Evolutionary conservation across 2,797 vertebrate genomes (phyloP), one percentile per base, ranked within the genome.

Genomic region (Danio aesculapii): DNA sequence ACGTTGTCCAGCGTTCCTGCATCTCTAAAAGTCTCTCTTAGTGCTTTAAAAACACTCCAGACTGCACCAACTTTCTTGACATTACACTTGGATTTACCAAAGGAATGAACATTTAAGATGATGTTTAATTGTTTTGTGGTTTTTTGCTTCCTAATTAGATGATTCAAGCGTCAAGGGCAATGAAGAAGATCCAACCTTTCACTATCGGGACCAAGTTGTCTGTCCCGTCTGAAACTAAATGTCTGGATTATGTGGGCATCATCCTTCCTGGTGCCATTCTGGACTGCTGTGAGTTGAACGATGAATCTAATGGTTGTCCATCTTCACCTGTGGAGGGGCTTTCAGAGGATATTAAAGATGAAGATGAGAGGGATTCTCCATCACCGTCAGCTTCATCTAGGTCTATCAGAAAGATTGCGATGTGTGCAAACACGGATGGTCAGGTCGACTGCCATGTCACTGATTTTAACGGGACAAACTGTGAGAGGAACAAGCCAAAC

Each of bases 101-200:
- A 68, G 30, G 53, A 47, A 68, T 53, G 53, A 19, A 57, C 67
- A 2, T 21, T 53, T 76, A 30, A 47, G 44, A 68, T 46, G 16
- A 16, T 62, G 49, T 46, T 71, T 79, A 53, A 53, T 6, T n/a
- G 30, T 52, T 44, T 53, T 53, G 21, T 61, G 30, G 52, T 47
- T 19, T 11, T 57, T 50, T 75, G 63, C 14, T 62, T 30, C 21
- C 17, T 44, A 43, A 8, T 59, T 21, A 47, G 46, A 16, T 46
- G 77, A 71, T 62, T 71, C 43, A 55, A 93, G 92, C 91, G 91
- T 90, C 13, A 89, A 90, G 68, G 87, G 90, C 75, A 41, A 92
- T 91, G 64, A 93, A 91, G 88, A 93, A 91, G 59, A 86, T 93
- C 46, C 94, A 95, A 78, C 93, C 93, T 3, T 94, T 94, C 80